Evolutionary conservation across 1,140 invertebrate genomes (phyloP), one percentile per base, ranked within the genome.

Genomic region (Pseudobourletiella spinata): DNA sequence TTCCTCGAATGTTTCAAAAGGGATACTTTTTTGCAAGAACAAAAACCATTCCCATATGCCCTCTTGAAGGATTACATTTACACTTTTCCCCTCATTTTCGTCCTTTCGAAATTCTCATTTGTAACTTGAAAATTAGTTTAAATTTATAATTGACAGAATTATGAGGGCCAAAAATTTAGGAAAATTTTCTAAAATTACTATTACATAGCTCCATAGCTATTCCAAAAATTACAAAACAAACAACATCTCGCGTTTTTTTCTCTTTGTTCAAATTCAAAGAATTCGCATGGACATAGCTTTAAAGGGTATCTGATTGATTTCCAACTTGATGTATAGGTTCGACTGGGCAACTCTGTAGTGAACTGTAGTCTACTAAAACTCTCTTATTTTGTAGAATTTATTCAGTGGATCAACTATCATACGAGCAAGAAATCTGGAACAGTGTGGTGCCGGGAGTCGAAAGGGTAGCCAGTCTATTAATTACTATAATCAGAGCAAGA

Each of bases 371-470:
- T 11, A 22, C 43, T 20, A 46, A 20, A 20, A 18, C n/a, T 11
- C n/a, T 39, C 18, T 22, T n/a, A 8, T 48, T 24, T 52, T 52
- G 3, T 26, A 55, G 52, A 55, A n/a, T 29, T 55, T 14, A 16
- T 18, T 18, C 52, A 55, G 35, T 55, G 52, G 52, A 55, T 55
- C 25, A 2, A 55, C 3, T 20, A 32, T 22, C 28, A 55, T 30
- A 32, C 52, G 11, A 55, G 20, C 16, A 14, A n/a, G n/a, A n/a
- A 55, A 3, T 11, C 52, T 16, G 32, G 20, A 6, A n/a, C 28
- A 3, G 26, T 15, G 3, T 55, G 52, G 52, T 55, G 52, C 29
- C 68, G 39, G 56, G 44, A 46, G n/a, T n/a, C n/a, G n/a, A n/a
- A n/a, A n/a, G n/a, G n/a, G n/a, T n/a, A n/a, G n/a, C n/a, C n/a